phyloP scores from a whole-genome alignment of 2,113 vertebrate genomes.

The Lophochroa leadbeateri region DNA sequence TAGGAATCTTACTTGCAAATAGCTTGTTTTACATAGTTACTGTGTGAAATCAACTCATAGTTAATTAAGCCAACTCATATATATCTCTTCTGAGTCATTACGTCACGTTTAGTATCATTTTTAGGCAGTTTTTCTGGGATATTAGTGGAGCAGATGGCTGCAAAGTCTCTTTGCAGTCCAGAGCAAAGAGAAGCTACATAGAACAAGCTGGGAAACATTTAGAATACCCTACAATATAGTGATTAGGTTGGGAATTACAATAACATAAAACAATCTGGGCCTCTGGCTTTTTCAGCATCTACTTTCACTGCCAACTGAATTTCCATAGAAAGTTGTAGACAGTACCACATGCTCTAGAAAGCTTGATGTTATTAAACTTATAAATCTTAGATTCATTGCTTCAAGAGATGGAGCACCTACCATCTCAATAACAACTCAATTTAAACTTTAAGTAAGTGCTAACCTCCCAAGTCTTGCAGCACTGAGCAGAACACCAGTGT shows the following conservation, averaged over 20 bases:
- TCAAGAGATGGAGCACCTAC: background rate
- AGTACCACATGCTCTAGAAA: background rate
- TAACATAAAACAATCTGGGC: background rate
- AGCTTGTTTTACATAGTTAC: background rate
- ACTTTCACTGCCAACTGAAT: background rate
- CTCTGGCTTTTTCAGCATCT: background rate
- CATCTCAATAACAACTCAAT: background rate
- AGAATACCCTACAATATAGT: background rate
- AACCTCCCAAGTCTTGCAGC: background rate
- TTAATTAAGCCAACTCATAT: background rate
- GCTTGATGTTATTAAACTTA: background rate
- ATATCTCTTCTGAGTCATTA: background rate
- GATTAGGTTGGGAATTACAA: background rate
- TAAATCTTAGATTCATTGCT: background rate
- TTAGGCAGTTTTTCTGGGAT: background rate
- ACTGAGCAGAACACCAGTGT: too few species aligned
- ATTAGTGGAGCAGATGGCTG: background rate
- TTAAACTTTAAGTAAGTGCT: background rate
- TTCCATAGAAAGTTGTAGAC: background rate
- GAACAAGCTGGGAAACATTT: background rate
- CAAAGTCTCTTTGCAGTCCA: too few species aligned
- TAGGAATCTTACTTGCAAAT: background rate
- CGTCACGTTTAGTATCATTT: background rate
- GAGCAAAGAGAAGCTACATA: background rate
- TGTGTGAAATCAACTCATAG: background rate